Evolutionary conservation across 2,888 invertebrate species (phyloP).

Genomic region (Acleris laterana): DNA sequence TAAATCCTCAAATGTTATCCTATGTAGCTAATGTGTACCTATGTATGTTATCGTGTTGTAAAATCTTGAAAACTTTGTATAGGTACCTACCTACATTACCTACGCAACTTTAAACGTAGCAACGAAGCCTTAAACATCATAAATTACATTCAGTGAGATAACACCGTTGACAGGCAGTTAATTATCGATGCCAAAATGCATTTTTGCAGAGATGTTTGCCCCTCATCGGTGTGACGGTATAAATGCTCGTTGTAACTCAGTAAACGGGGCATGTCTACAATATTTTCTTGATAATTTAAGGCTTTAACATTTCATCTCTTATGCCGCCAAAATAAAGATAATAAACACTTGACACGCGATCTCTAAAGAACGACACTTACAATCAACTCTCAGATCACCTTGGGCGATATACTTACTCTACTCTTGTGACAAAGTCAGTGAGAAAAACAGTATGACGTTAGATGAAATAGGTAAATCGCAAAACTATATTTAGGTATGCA

Average conservation of each 20-base stretch:
- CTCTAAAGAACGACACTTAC: constrained; percentile 23
- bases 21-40: no score
- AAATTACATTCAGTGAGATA: constrained; percentile 28
- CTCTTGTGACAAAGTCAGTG: constrained; percentile 18
- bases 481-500: no score
- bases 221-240: constrained; percentile 56
- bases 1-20: no score
- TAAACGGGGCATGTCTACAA: constrained; percentile 56
- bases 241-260: constrained; percentile 51
- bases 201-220: constrained; percentile 48
- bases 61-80: not conserved
- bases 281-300: constrained; percentile 58
- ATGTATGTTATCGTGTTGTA: no score
- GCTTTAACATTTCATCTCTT: constrained; percentile 58
- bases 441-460: not conserved
- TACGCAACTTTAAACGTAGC: not conserved
- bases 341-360: constrained; percentile 50
- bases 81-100: not conserved
- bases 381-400: constrained; percentile 27
- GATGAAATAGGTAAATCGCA: no score
- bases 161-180: constrained; percentile 42
- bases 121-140: constrained; percentile 10
- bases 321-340: constrained; percentile 34
- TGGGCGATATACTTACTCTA: constrained; percentile 16
- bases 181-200: constrained; percentile 52